Base-by-base conservation (phyloP, 2,113 vertebrate species). In the Epinephelus cyanopodus region DNA sequence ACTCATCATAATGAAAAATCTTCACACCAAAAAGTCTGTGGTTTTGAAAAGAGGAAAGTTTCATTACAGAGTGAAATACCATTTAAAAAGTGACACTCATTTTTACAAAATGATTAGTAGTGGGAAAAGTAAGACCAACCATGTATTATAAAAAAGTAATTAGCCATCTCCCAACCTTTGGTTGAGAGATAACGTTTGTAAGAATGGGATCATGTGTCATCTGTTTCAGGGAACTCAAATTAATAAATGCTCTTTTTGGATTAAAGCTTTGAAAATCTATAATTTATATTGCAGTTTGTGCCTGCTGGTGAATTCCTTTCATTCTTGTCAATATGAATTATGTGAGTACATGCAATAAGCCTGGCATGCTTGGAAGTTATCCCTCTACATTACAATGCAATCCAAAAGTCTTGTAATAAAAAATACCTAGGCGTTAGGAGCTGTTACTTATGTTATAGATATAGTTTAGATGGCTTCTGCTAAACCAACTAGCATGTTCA, bases 1-100 rank as follows among this genome's bases (percentile, higher is more conserved):
- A 93, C 81, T 91, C 89, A 92, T 90, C 85, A 91, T 81, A 82
- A 91, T 88, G 81, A 91, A 86, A 90, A 87, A 84, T 82, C 69
- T 88, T 82, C 83, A 78, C 77, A 77, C 60, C 63, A 18, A 72
- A 86, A 84, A 88, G 81, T 81, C 60, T 84, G 58, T 60, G 10
- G 48, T 67, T 73, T 63, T 71, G 74, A 86, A 81, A 79, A 58
- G 63, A 81, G 71, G 69, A 81, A 80, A 77, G 82, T 89, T 87
- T 85, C 62, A 75, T 75, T 84, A 62, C 37, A 54, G 71, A 80
- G 66, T 69, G 37, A 83, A 82, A 90, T 70, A 61, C 11, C 60
- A 58, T 82, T 76, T 42, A n/a, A 37, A 53, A 48, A 81, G 45
- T 62, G 75, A 81, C 54, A 73, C 42, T 77, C 45, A 62, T 47